Evolutionary conservation across 2,888 invertebrate species (phyloP).

Genomic region (Deilephila elpenor): DNA sequence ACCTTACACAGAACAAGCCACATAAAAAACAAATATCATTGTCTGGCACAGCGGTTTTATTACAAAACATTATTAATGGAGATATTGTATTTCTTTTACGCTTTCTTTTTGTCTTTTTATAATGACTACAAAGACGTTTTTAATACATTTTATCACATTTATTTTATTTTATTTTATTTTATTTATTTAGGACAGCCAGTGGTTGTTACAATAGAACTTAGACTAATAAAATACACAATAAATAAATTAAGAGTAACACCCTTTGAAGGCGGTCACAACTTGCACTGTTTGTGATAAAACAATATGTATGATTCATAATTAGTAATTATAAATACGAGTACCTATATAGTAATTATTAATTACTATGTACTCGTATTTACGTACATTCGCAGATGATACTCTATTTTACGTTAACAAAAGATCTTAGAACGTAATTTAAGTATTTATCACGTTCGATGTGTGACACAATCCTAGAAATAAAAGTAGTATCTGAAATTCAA

Average conservation of each 20-base stretch:
- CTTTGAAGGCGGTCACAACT: no score
- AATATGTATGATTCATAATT: no score
- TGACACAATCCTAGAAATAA: neutral
- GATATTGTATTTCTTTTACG: neutral
- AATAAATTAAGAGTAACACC: no score
- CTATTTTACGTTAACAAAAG: neutral
- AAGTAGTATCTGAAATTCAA: neutral
- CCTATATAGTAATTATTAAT: no score
- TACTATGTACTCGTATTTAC: no score
- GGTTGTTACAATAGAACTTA: no score
- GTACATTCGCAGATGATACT: neutral
- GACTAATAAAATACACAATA: no score
- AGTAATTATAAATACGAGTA: no score
- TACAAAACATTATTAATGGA: neutral
- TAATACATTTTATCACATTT: no score
- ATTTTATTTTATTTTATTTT: no score
- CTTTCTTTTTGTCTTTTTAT: neutral
- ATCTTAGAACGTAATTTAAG: neutral
- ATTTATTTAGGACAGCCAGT: no score
- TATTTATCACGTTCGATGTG: neutral
- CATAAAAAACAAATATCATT: conserved; percentile 29
- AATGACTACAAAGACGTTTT: neutral
- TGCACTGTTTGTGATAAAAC: no score
- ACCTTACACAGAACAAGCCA: conserved; percentile 36
- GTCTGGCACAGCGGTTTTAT: neutral